phyloP scores from a whole-genome alignment of 2,888 invertebrate species.

The Limulus polyphemus region DNA sequence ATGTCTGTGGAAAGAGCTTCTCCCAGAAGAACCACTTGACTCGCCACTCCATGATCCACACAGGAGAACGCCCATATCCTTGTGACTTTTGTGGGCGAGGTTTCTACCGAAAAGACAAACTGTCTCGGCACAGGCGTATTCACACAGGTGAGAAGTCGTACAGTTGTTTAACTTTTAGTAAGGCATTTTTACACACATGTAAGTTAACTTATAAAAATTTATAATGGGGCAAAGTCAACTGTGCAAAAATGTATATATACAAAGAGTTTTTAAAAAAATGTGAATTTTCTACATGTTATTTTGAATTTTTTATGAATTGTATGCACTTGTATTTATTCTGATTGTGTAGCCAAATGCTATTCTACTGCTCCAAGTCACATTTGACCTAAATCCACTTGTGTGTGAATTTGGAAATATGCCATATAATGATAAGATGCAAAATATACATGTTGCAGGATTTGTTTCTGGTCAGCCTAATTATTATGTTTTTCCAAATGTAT shows the following conservation, averaged over 20 bases:
- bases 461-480: too few relatives aligned
- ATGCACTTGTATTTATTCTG: too few relatives aligned
- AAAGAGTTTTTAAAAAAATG: too few relatives aligned
- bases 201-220: constrained; percentile 23
- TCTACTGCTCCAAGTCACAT: too few relatives aligned
- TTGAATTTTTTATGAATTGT: too few relatives aligned
- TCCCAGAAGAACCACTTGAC: constrained; percentile 30
- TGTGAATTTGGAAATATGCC: too few relatives aligned
- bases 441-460: too few relatives aligned
- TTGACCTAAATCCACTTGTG: too few relatives aligned
- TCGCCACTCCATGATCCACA: constrained; percentile 29
- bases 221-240: constrained; percentile 21
- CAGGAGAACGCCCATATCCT: constrained; percentile 29
- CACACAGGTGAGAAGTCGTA: constrained; percentile 24
- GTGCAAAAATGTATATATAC: constrained; percentile 9
- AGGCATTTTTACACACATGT: constrained; percentile 19
- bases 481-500: too few relatives aligned
- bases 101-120: constrained; percentile 29
- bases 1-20: constrained; percentile 28
- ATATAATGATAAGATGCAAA: too few relatives aligned
- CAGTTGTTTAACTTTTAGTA: constrained; percentile 20
- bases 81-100: constrained; percentile 29
- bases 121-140: constrained; percentile 26
- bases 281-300: too few relatives aligned
- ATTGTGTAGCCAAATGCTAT: too few relatives aligned